Evolutionary conservation across 37 sponge, comb jelly and placozoan species (phyloP), one percentile per base, ranked within the genome.

Genomic region (Ianthella basta): DNA sequence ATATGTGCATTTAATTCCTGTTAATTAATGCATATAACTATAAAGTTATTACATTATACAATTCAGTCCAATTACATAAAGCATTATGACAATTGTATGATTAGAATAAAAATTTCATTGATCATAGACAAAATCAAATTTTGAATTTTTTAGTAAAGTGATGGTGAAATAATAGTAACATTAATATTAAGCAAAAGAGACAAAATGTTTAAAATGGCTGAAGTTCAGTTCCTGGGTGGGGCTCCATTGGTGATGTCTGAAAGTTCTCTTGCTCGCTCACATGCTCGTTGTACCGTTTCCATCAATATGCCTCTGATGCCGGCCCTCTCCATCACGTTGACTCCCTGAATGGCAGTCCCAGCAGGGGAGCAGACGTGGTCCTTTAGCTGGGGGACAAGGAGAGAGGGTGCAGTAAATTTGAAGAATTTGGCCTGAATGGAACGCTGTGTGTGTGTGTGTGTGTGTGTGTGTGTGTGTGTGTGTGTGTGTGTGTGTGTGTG

Each of bases 321-420:
- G 5, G 90, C 90, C 68, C 87, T 96, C 89, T 98, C 99, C 90
- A 98, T 59, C 18, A 85, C 38, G 16, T 93, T 73, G 27, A 98
- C 86, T 18, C 93, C 99, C 63, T 91, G 86, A 24, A 98, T 98
- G 61, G 97, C 95, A 1, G 96, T 89, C 29, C 99, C 99, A 16
- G 95, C 97, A 10, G 99, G 99, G 16, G 99, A 98, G 50, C 99
- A 98, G 55, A 98, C 99, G 44, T 83, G 88, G 84, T 98, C 99
- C 74, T 98, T 98, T 56, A 98, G 78, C 97, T 98, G 88, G 18
- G 30, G 80, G 12, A 72, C 8, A 23, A 37, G 73, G 37, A 15
- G 27, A 33, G 32, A 32, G 35, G 36, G 15, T 34, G 8, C 0
- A 79, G 23, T 6, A 35, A 59, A 35, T 4, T 19, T 68, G 68